These are phyloP conservation scores for Scophthalmus maximus DNA, from an alignment of 2,113 vertebrate genomes.

Conservation along the genomic window DNA sequence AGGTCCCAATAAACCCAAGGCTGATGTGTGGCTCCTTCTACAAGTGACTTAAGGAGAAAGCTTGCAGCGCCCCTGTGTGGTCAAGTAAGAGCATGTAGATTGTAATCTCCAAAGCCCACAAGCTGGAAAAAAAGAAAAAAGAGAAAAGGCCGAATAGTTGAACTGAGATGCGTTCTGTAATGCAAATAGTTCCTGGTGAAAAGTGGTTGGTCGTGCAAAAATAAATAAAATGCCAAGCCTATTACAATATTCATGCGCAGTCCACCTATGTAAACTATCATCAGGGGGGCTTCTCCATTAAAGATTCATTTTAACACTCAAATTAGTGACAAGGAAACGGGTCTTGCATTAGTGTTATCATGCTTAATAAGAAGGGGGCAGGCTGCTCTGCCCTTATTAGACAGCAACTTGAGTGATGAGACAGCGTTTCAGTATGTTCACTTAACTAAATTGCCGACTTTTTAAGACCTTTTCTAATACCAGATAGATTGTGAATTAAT, in stretches of 20 bases:
- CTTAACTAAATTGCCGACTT: background rate
- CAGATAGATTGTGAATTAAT: background rate
- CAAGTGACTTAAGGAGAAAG: conserved; percentile 64
- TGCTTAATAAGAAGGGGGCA: background rate
- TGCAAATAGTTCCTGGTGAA: conserved; percentile 7
- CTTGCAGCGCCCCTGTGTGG: conserved; percentile 74
- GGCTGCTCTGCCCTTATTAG: background rate
- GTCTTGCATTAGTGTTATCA: background rate
- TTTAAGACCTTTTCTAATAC: background rate
- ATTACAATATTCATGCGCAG: no score
- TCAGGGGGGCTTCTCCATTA: background rate
- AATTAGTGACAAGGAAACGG: background rate
- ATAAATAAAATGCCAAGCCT: no score
- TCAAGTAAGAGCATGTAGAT: conserved; percentile 78
- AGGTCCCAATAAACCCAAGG: conserved; percentile 76
- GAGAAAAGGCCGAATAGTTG: no score
- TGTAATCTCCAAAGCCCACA: conserved; percentile 84
- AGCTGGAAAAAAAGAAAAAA: background rate
- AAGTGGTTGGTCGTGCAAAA: no score
- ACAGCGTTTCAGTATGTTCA: background rate
- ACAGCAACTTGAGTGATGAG: background rate
- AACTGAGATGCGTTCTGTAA: background rate
- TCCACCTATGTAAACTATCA: background rate
- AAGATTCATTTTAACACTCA: background rate
- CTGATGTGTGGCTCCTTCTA: background rate